phyloP scores from a whole-genome alignment of 2,797 vertebrate species.

The Craterocephalus amniculus region DNA sequence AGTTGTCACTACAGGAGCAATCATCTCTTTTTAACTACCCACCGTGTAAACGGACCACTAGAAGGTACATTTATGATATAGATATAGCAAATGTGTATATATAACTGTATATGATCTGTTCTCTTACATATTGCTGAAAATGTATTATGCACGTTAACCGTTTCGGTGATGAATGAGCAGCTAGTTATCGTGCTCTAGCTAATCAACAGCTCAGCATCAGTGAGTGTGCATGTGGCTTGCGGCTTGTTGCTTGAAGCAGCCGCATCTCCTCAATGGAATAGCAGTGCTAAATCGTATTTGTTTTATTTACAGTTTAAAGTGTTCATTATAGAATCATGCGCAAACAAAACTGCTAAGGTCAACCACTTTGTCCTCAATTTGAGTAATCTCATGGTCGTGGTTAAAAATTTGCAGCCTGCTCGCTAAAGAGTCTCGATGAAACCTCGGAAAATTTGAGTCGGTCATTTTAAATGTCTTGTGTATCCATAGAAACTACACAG shows the following conservation, averaged over 20 bases:
- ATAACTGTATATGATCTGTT: neutral
- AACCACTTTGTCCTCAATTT: neutral
- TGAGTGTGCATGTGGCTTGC: constrained; percentile 23
- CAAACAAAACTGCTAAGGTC: neutral
- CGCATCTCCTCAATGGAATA: neutral
- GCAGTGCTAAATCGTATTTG: neutral
- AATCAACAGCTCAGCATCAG: constrained; percentile 28
- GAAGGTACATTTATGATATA: constrained; percentile 51
- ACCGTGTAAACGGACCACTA: constrained; percentile 35
- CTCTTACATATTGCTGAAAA: neutral
- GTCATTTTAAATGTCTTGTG: constrained; percentile 56
- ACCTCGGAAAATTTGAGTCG: constrained; percentile 16
- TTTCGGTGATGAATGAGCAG: constrained; percentile 44
- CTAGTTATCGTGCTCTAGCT: constrained; percentile 31
- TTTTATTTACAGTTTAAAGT: neutral
- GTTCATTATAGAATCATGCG: neutral
- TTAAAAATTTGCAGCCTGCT: constrained; percentile 1
- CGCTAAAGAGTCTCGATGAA: constrained; percentile 15
- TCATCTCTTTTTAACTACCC: constrained; percentile 47
- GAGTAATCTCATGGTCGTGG: neutral
- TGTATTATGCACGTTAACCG: neutral
- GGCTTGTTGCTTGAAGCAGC: too few species aligned
- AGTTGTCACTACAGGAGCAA: constrained; percentile 69
- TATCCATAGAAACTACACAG: constrained; percentile 84
- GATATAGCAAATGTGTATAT: neutral